Base-by-base conservation (phyloP, 1,140 invertebrate species). In the Drosophila burlai region DNA sequence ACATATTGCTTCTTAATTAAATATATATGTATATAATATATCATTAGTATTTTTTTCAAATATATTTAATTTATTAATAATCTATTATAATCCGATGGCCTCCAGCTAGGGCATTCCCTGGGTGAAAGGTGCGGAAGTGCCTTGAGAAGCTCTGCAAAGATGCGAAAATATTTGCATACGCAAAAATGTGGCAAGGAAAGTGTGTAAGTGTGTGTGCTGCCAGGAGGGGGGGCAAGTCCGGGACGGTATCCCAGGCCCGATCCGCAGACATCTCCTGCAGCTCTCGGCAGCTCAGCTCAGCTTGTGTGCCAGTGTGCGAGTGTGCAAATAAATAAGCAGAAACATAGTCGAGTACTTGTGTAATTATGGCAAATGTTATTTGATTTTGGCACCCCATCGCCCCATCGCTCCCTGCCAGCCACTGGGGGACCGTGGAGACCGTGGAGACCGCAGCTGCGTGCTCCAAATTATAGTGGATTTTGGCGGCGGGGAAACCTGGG, bases 311-410 rank as follows among this genome's bases (percentile, higher is more conserved):
- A 10, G 10, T 54, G 45, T 66, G 62, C 46, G 21, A 50, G 55
- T 61, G 64, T 42, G 40, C 68, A 71, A 63, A 69, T 78, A 79
- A 79, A 79, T 78, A 79, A 76, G 63, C 76, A 60, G 64, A 64
- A 79, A 79, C 64, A 72, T 79, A 80, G 76, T 79, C 69, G 76
- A 79, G 76, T 73, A 73, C 67, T 80, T 80, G 76, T 80, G 76
- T 80, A 80, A 80, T 80, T 80, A 80, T 63, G 61, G 66, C 59
- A 80, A 80, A 80, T 79, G 76, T 66, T 80, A 79, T 80, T 80
- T 79, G 76, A 79, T 79, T 79, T 79, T 46, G 64, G 42, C 59
- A 71, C 67, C 66, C 75, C 50, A 42, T 43, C 5, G 29, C 26
- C 46, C 26, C 46, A 1, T 24, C 15, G 29, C 7, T 7, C 29